Conservation (phyloP, 2,797 vertebrate genomes). For the Carcharodon carcharias region DNA sequence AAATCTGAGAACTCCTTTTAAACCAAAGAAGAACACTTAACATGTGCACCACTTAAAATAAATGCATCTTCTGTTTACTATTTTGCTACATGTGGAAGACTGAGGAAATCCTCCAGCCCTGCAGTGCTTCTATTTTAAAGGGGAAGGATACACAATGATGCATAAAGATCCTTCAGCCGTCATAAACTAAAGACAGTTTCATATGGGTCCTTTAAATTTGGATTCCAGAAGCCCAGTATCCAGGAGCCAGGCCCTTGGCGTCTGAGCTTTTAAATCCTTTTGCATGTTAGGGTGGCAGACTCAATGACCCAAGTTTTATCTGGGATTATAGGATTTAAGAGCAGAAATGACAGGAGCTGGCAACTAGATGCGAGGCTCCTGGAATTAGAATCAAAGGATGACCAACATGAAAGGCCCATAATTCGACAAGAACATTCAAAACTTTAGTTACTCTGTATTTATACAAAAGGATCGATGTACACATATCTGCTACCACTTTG, state of each 20-base stretch:
- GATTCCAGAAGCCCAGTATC: background rate
- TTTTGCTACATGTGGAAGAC: background rate
- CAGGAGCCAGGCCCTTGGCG: background rate
- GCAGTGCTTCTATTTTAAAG: background rate
- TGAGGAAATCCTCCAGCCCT: background rate
- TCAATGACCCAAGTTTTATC: background rate
- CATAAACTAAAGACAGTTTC: background rate
- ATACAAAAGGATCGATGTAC: background rate
- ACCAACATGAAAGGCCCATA: background rate
- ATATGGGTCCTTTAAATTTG: background rate
- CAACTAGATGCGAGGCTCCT: background rate
- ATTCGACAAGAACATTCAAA: background rate
- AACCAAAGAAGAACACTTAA: background rate
- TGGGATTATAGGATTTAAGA: slow-evolving; percentile 1
- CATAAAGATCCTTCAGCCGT: background rate
- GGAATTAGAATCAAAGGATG: background rate
- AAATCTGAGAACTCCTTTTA: background rate
- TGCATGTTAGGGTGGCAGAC: background rate
- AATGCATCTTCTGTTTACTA: background rate
- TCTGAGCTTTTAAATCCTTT: background rate
- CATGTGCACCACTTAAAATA: background rate
- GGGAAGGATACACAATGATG: background rate
- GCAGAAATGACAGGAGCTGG: background rate
- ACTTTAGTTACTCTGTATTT: background rate
- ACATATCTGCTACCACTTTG: background rate